Conservation (phyloP, 1,140 invertebrate species). For the Cydia splendana region DNA sequence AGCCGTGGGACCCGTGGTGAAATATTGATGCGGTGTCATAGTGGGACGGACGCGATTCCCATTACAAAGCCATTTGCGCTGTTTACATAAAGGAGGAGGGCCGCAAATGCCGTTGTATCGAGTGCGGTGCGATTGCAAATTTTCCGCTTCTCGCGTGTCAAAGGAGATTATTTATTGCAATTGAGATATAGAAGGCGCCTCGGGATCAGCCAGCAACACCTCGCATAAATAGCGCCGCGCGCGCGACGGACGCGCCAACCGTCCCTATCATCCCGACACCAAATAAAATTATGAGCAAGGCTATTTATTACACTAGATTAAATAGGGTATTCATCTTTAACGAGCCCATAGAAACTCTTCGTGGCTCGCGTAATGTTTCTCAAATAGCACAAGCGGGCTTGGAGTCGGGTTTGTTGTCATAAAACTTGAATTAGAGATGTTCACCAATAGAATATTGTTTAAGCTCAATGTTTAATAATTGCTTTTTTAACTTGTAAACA, state of each 20-base stretch:
- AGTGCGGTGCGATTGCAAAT: conserved; percentile 64
- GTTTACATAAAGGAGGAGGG: conserved; percentile 64
- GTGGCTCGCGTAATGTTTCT: conserved; percentile 5
- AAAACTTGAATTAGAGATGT: neutral
- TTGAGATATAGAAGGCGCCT: conserved; percentile 64
- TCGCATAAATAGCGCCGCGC: conserved; percentile 61
- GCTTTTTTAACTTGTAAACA: neutral
- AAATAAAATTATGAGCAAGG: conserved; percentile 66
- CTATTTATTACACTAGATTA: conserved; percentile 49
- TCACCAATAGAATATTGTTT: neutral
- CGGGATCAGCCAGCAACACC: conserved; percentile 55
- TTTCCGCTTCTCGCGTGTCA: conserved; percentile 69
- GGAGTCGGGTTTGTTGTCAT: neutral
- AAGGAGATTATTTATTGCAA: conserved; percentile 72
- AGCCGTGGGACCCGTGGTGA: conserved; percentile 63
- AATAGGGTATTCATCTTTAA: conserved; percentile 32
- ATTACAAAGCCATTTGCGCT: conserved; percentile 71
- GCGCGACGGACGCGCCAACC: conserved; percentile 48
- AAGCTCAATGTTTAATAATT: neutral
- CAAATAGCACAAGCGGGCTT: conserved; percentile 3
- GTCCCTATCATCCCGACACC: conserved; percentile 56
- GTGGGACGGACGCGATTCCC: conserved; percentile 58
- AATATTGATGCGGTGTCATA: conserved; percentile 66
- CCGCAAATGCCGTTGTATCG: conserved; percentile 44
- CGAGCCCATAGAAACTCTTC: conserved; percentile 27